These are phyloP conservation scores for Himalopsyche kuldschensis DNA, from an alignment of 2,888 invertebrate species.

Conservation along the genomic window DNA sequence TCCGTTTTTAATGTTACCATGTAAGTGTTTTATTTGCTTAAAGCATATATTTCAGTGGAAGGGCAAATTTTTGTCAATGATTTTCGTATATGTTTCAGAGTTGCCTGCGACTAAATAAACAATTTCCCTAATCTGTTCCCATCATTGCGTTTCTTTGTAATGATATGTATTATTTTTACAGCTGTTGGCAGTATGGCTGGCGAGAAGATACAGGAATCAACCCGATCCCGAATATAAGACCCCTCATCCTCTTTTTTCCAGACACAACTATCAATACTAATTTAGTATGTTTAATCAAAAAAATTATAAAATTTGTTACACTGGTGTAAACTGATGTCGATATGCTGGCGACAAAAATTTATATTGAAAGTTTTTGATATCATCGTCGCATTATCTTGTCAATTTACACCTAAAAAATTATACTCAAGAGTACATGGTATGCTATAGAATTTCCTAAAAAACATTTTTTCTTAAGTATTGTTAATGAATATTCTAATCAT, in stretches of 20 bases:
- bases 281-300: background rate
- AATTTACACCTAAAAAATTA: background rate
- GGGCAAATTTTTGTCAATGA: too few species aligned
- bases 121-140: too few species aligned
- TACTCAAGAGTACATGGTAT: conserved; percentile 1
- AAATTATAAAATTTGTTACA: background rate
- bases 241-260: conserved; percentile 46
- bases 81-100: too few species aligned
- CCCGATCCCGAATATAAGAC: conserved; percentile 74
- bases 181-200: conserved; percentile 81
- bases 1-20: too few species aligned
- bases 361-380: background rate
- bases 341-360: background rate
- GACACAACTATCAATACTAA: conserved; percentile 23
- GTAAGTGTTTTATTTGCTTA: too few species aligned
- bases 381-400: background rate
- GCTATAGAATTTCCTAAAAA: background rate
- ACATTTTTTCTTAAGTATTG: background rate
- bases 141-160: background rate
- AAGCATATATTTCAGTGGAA: too few species aligned
- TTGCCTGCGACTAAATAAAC: too few species aligned
- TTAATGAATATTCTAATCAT: background rate
- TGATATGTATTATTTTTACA: conserved; percentile 49
- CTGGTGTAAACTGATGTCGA: background rate
- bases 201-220: conserved; percentile 79